A percentile compares a stretch with the other conserved stretches of the same genome.
These are phyloP conservation scores for Sylvilagus floridanus DNA, from an alignment of 2,797 vertebrate species.

Conservation along the genomic window DNA sequence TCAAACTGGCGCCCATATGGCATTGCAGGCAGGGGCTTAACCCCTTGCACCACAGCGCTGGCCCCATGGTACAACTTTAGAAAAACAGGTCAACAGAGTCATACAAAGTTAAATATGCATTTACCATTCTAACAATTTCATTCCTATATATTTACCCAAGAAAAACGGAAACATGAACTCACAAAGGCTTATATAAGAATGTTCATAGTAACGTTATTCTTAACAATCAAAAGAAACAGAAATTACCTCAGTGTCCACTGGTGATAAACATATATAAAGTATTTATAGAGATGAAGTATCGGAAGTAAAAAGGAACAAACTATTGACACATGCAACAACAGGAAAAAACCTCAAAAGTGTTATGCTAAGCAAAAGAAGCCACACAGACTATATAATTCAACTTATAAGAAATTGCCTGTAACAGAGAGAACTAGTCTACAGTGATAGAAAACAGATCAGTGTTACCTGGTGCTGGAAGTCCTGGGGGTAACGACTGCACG, in stretches of 20 bases:
- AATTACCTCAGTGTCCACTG: not conserved
- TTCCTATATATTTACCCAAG: not conserved
- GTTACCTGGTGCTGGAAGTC: not conserved
- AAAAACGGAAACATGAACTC: constrained; percentile 19
- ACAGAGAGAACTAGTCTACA: not conserved
- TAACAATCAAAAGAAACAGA: not conserved
- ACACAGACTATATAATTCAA: not conserved
- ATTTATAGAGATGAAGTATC: not conserved
- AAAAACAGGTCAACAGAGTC: not conserved
- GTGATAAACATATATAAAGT: not conserved
- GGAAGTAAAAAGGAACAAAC: not conserved
- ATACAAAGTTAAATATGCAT: not conserved
- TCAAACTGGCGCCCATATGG: too few species aligned
- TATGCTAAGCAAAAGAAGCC: not conserved
- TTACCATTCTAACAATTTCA: not conserved
- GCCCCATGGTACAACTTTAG: not conserved
- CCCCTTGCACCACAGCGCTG: too few species aligned
- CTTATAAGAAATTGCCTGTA: not conserved
- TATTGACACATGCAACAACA: not conserved
- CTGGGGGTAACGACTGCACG: not conserved
- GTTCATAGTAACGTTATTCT: constrained; percentile 23
- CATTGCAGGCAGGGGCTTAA: too few species aligned
- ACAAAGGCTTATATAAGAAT: not conserved
- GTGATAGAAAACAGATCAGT: not conserved
- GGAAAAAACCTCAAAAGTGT: not conserved